Percentiles rank a stretch among this genome's conserved stretches.
Conservation (phyloP, 2,113 vertebrate species). For the Phalacrocorax aristotelis region DNA sequence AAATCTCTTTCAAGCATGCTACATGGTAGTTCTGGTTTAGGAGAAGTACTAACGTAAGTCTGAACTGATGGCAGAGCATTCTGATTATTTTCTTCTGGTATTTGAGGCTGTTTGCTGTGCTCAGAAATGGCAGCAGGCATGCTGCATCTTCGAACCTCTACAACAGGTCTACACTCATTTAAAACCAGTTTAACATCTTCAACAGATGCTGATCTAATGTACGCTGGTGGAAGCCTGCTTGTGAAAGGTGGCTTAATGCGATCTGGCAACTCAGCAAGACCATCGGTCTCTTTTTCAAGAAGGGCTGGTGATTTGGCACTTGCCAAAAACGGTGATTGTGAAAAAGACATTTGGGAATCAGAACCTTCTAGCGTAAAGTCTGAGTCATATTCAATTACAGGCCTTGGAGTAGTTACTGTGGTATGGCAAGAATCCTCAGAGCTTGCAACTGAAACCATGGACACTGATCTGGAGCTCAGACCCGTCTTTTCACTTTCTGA, state of each 20-base stretch:
- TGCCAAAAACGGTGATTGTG: conserved; percentile 85
- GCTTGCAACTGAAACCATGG: conserved; percentile 89
- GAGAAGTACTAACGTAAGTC: conserved; percentile 56
- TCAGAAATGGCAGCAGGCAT: conserved; percentile 75
- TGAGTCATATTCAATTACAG: conserved; percentile 85
- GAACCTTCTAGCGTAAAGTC: conserved; percentile 87
- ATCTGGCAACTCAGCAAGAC: conserved; percentile 79
- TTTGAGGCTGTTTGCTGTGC: conserved; percentile 52
- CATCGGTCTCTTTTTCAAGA: conserved; percentile 83
- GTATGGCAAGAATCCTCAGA: conserved; percentile 94
- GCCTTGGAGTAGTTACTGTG: conserved; percentile 83
- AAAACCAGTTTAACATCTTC: conserved; percentile 84
- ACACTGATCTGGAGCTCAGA: conserved; percentile 89
- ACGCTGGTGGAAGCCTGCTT: conserved; percentile 78
- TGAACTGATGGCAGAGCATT: conserved; percentile 11
- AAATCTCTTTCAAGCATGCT: conserved; percentile 68
- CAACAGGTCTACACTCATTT: conserved; percentile 76
- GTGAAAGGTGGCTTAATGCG: conserved; percentile 72
- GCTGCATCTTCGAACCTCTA: conserved; percentile 77
- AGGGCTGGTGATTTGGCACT: conserved; percentile 87
- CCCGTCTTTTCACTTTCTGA: conserved; percentile 86
- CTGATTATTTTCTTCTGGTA: conserved; percentile 76
- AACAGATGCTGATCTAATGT: conserved; percentile 84
- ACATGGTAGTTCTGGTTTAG: conserved; percentile 67
- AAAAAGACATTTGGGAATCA: conserved; percentile 90